phyloP scores from a whole-genome alignment of 2,113 vertebrate genomes.

The Delphinapterus leucas region DNA sequence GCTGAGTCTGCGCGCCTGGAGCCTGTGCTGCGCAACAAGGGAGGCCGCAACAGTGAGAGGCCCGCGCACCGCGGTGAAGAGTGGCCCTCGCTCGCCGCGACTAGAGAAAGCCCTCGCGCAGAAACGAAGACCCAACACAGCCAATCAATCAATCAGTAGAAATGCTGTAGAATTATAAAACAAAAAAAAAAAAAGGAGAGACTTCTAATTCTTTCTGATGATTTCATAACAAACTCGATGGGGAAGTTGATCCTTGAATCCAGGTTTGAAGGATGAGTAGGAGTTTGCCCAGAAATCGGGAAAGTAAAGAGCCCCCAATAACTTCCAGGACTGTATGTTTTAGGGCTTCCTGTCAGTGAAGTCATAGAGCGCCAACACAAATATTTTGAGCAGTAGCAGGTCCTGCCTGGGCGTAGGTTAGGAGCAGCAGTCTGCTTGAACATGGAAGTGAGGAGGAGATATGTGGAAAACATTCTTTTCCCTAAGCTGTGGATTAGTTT shows the following conservation, averaged over 20 bases:
- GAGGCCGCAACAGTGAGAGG: too few relatives aligned
- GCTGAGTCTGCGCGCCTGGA: too few relatives aligned
- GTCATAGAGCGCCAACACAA: rapidly evolving
- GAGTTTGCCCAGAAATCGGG: background rate
- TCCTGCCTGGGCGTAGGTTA: rapidly evolving
- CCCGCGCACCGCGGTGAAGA: too few relatives aligned
- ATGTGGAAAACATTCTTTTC: background rate
- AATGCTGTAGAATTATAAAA: too few relatives aligned
- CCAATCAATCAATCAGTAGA: too few relatives aligned
- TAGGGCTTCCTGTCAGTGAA: background rate
- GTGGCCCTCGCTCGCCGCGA: too few relatives aligned
- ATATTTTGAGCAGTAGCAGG: background rate
- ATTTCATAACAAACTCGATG: background rate
- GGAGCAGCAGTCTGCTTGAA: background rate
- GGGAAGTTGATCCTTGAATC: background rate
- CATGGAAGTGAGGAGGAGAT: background rate
- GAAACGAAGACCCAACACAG: too few relatives aligned
- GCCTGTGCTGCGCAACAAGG: too few relatives aligned
- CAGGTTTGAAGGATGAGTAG: background rate
- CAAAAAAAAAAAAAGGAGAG: too few relatives aligned
- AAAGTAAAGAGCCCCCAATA: background rate
- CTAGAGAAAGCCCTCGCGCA: too few relatives aligned
- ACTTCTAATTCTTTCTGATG: background rate
- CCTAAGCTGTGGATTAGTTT: background rate
- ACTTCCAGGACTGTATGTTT: background rate